These are phyloP conservation scores for Rhingia rostrata DNA, from an alignment of 2,888 invertebrate genomes.

Conservation along the genomic window DNA sequence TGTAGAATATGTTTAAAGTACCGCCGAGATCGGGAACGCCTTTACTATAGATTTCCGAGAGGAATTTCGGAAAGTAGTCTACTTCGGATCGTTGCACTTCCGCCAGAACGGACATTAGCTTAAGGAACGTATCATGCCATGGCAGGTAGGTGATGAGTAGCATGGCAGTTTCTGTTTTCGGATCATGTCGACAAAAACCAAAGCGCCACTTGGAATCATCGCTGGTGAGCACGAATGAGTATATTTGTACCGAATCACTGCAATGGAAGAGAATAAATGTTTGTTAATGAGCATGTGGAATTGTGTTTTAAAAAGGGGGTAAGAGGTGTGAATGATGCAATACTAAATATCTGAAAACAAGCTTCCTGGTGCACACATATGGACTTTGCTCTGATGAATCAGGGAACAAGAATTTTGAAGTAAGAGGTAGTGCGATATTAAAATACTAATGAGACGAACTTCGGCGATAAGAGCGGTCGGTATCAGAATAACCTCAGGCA, in stretches of 20 bases:
- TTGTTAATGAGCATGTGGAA: not conserved
- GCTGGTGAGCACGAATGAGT: conserved; percentile 98
- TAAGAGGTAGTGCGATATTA: no score
- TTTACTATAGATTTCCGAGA: conserved; percentile 87
- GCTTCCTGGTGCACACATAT: no score
- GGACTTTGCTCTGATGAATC: no score
- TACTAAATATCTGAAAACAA: no score
- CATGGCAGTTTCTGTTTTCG: conserved; percentile 92
- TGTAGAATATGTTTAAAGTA: conserved; percentile 86
- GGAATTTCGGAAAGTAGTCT: conserved; percentile 83
- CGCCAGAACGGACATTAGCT: conserved; percentile 80
- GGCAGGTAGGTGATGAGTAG: conserved; percentile 94
- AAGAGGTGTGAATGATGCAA: not conserved
- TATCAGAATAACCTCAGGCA: no score
- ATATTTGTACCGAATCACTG: conserved; percentile 94
- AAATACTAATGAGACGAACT: no score
- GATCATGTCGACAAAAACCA: conserved; percentile 98
- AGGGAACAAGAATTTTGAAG: no score
- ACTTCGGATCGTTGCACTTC: conserved; percentile 79
- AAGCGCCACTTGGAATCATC: conserved; percentile 98
- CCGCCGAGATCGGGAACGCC: conserved; percentile 88
- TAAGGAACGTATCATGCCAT: conserved; percentile 97
- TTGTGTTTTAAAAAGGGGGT: not conserved
- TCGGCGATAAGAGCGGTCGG: no score
- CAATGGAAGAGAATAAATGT: not conserved